phyloP scores from a whole-genome alignment of 2,113 vertebrate species.

The Nymphicus hollandicus region DNA sequence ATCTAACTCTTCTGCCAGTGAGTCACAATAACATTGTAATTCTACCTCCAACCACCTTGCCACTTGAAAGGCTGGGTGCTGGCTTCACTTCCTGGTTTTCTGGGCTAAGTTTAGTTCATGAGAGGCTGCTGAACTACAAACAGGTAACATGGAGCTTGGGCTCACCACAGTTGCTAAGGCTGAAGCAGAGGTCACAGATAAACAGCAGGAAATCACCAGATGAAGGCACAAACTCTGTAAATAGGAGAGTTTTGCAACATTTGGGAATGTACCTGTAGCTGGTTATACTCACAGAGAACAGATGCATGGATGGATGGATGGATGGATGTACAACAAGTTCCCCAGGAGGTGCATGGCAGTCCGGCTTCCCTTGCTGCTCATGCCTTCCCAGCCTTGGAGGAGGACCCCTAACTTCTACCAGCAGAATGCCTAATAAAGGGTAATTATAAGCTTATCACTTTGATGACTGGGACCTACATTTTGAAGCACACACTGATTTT shows the following conservation, averaged over 20 bases:
- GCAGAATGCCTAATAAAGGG: neutral
- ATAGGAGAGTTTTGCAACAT: neutral
- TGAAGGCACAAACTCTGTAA: neutral
- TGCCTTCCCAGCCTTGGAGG: neutral
- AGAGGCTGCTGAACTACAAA: neutral
- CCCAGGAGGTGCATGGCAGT: neutral
- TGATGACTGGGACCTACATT: neutral
- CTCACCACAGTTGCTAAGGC: neutral
- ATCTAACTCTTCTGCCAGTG: neutral
- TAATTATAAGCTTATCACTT: neutral
- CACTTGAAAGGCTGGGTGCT: neutral
- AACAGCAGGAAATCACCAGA: neutral
- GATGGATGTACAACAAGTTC: accelerated
- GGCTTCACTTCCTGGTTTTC: slow-evolving; percentile 4
- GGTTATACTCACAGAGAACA: neutral
- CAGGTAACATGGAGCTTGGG: neutral
- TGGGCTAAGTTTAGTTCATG: neutral
- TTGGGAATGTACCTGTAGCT: neutral
- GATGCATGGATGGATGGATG: neutral
- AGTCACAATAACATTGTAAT: neutral
- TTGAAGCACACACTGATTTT: neutral
- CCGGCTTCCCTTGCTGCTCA: neutral
- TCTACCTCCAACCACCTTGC: neutral
- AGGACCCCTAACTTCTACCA: neutral
- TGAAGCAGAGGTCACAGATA: neutral